Evolutionary conservation across 2,113 vertebrate genomes (phyloP).

Genomic region (Ctenodactylus gundi): DNA sequence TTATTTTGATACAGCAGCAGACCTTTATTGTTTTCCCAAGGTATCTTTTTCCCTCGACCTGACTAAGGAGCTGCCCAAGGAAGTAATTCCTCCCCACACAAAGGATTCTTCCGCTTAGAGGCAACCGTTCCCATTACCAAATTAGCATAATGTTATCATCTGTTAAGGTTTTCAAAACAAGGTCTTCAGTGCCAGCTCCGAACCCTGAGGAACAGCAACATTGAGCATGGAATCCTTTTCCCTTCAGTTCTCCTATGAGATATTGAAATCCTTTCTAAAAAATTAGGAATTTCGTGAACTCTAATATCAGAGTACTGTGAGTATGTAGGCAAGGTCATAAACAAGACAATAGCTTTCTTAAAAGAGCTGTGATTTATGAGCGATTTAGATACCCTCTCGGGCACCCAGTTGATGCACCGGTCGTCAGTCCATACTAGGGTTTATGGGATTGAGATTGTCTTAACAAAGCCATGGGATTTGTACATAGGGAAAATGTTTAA

Average conservation of each 20-base stretch:
- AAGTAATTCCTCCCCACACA: neutral
- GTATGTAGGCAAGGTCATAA: neutral
- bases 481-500: neutral
- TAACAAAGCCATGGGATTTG: neutral
- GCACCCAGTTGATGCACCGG: neutral
- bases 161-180: neutral
- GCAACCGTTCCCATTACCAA: slow-evolving; percentile 1
- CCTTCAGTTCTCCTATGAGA: neutral
- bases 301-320: neutral
- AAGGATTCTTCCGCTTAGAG: neutral
- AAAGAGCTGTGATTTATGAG: neutral
- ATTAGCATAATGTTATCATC: slow-evolving; percentile 20
- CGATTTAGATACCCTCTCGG: neutral
- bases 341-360: neutral
- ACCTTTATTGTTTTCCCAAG: neutral
- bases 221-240: neutral
- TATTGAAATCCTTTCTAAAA: neutral
- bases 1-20: neutral
- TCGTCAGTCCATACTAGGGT: neutral
- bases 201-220: neutral
- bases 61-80: neutral
- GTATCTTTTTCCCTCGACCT: neutral
- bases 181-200: slow-evolving; percentile 21
- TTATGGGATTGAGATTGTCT: neutral
- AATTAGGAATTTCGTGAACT: neutral